Evolutionary conservation across 1,140 invertebrate genomes (phyloP).

Genomic region (Potamilus streckersoni): DNA sequence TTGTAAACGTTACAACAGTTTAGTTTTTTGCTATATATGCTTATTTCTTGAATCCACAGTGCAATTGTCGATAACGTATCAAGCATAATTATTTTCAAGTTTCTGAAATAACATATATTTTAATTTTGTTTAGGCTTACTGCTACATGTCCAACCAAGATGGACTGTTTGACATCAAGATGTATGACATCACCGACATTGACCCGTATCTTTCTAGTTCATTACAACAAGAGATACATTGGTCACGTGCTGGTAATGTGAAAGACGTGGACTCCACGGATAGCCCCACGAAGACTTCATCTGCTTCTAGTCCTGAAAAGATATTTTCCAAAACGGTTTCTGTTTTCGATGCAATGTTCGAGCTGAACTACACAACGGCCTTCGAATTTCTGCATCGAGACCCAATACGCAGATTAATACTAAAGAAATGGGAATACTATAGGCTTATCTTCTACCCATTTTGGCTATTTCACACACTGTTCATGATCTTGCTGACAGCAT

Average conservation of each 20-base stretch:
- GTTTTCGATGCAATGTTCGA: conserved; percentile 37
- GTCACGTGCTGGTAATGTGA: neutral
- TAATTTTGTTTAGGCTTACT: conserved; percentile 20
- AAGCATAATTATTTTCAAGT: conserved; percentile 32
- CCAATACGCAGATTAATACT: conserved; percentile 32
- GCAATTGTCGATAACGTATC: no score
- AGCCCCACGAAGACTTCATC: neutral
- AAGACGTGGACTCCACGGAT: neutral
- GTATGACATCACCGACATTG: conserved; percentile 47
- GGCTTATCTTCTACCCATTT: conserved; percentile 24
- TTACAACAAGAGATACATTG: neutral
- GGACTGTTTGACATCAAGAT: conserved; percentile 44
- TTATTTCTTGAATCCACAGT: no score
- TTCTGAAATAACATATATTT: neutral
- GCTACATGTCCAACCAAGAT: conserved; percentile 19
- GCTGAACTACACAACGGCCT: conserved; percentile 22
- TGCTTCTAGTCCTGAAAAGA: conserved; percentile 1
- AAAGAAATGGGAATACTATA: conserved; percentile 35
- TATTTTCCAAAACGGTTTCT: conserved; percentile 12
- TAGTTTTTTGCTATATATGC: no score
- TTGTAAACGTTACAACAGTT: no score
- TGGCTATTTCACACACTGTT: conserved; percentile 32
- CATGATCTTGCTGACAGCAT: conserved; percentile 31
- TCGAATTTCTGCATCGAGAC: conserved; percentile 29
- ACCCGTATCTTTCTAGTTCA: conserved; percentile 15